Base-by-base conservation (phyloP, 2,797 vertebrate genomes). In the Netta rufina region DNA sequence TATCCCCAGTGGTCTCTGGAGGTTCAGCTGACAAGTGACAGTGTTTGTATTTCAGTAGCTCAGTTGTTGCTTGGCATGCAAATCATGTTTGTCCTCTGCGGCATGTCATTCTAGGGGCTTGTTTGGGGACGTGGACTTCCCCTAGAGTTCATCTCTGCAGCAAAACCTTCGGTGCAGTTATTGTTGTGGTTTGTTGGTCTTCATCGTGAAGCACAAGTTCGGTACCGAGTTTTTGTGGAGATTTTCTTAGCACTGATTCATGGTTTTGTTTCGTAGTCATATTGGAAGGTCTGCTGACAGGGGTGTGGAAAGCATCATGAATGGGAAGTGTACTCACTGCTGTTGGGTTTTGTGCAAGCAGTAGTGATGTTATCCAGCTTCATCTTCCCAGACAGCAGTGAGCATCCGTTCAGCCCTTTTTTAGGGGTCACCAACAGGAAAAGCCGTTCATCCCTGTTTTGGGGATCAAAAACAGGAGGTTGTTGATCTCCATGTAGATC, bases 101-200 rank as follows among this genome's bases (percentile, higher is more conserved):
- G 74, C 21, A 4, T 66, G 54, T 86, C 41, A 14, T 61, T 79
- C 56, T 67, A 25, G 53, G n/a, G 24, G 28, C 4, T 76, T 73
- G 21, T 36, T 82, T 85, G 72, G 67, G 70, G 32, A 53, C 60
- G 72, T 78, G 66, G 43, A 39, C 39, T 84, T 88, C 43, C 86
- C 43, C 47, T 69, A 38, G 66, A 36, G 43, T 15, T 69, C 32
- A 28, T 19, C 32, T 90, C 75, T 3, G 4, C 30, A 62, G 47
- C n/a, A 38, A 61, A 73, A 56, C 9, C 10, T 81, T n/a, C 4
- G 13, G 3, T 58, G 66, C 4, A 9, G 0, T 73, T 25, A 11
- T 33, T 1, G 1, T 8, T 15, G 51, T 38, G 51, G 25, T 54
- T 84, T 67, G 21, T 67, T 19, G 10, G 8, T 33, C 27, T 16